Percentiles rank a stretch among this genome's conserved stretches.
phyloP scores from a whole-genome alignment of 2,113 vertebrate genomes.

The Pseudorectes ferrugineus region DNA sequence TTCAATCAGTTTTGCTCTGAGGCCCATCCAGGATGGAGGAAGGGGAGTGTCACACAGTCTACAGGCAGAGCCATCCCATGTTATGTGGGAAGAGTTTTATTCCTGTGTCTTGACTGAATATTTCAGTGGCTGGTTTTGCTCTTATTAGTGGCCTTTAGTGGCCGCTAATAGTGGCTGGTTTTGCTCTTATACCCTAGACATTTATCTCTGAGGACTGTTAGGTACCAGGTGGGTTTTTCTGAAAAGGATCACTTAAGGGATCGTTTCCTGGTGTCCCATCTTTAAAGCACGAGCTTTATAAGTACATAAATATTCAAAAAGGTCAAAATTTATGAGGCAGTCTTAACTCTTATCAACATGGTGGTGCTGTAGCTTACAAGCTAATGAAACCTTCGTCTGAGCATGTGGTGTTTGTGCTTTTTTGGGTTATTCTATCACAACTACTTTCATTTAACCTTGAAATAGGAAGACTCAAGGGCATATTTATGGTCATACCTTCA shows the following conservation, averaged over 20 bases:
- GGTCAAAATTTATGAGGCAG: background rate
- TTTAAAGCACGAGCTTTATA: background rate
- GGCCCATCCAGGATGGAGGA: background rate
- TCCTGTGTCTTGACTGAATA: background rate
- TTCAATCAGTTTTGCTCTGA: background rate
- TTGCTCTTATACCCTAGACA: background rate
- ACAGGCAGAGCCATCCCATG: background rate
- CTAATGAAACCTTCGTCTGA: background rate
- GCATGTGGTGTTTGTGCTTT: background rate
- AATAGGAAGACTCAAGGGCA: background rate
- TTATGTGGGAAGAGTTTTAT: background rate
- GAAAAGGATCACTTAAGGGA: background rate
- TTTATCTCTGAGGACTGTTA: background rate
- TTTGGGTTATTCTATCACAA: background rate
- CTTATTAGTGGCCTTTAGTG: background rate
- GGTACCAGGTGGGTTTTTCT: background rate
- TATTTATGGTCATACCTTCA: background rate
- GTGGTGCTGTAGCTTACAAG: background rate
- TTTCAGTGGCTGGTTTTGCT: background rate
- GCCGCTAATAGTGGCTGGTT: background rate
- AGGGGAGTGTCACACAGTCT: background rate
- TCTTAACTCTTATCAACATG: background rate
- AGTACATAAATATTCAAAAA: background rate
- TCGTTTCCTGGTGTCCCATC: background rate
- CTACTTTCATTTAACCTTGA: background rate